These are phyloP conservation scores for Aplidium turbinatum DNA, from an alignment of 23 tunicate species.

Conservation along the genomic window DNA sequence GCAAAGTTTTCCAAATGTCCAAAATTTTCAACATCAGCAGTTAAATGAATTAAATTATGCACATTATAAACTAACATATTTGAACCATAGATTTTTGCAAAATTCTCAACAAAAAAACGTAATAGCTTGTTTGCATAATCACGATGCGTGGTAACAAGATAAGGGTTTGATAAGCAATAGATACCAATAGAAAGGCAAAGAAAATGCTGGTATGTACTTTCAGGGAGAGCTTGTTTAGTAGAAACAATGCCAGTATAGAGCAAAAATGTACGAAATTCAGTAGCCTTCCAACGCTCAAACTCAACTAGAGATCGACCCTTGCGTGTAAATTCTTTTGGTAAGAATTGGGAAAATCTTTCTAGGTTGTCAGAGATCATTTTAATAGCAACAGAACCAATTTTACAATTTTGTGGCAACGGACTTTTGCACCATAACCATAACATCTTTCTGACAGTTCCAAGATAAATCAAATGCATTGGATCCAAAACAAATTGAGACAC, in stretches of 20 bases:
- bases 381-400: neutral
- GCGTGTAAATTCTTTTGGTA: slow-evolving; percentile 45
- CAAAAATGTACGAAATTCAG: slow-evolving; percentile 46
- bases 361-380: slow-evolving; percentile 23
- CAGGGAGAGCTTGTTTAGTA: slow-evolving; percentile 3
- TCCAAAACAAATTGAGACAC: slow-evolving; percentile 40
- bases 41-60: slow-evolving; percentile 41
- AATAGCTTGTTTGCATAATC: slow-evolving; percentile 35
- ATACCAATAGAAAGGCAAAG: slow-evolving; percentile 38
- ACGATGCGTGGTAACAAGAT: neutral
- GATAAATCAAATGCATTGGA: slow-evolving; percentile 17
- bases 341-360: neutral
- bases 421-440: slow-evolving; percentile 14
- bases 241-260: slow-evolving; percentile 35
- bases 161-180: neutral
- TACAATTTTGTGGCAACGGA: neutral
- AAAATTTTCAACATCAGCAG: slow-evolving; percentile 36
- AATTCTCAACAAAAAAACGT: slow-evolving; percentile 22
- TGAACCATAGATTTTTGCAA: slow-evolving; percentile 18
- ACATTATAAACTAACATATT: slow-evolving; percentile 41
- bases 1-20: slow-evolving; percentile 46
- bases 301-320: slow-evolving; percentile 35
- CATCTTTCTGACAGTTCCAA: slow-evolving; percentile 11
- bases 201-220: slow-evolving; percentile 30
- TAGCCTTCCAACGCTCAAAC: slow-evolving; percentile 56